Conservation (phyloP, 1,140 invertebrate genomes). For the Lepeophtheirus salmonis region DNA sequence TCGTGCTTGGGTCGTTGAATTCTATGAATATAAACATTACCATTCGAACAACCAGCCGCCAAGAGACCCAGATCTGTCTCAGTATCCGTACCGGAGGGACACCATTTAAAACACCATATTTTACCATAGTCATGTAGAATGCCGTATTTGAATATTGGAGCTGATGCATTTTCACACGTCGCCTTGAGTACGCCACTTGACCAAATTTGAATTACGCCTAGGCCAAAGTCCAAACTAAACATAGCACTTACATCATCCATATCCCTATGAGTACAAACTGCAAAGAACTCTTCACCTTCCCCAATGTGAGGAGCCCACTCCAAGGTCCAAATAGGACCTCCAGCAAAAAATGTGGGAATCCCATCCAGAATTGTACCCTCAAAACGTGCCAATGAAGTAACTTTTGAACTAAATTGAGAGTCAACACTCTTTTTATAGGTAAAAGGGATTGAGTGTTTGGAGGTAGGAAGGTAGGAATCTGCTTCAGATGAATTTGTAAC, state of each 20-base stretch:
- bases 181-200: neutral
- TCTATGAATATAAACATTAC: neutral
- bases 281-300: neutral
- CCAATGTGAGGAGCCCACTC: neutral
- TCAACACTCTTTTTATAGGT: neutral
- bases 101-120: neutral
- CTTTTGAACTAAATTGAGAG: neutral
- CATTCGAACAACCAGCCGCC: neutral
- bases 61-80: neutral
- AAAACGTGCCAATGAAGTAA: neutral
- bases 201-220: neutral
- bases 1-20: neutral
- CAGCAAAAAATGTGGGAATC: neutral
- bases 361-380: neutral
- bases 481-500: neutral
- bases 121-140: neutral
- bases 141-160: neutral
- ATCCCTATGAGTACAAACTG: neutral
- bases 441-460: neutral
- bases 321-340: neutral
- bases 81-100: neutral
- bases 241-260: neutral
- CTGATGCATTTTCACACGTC: too few relatives aligned
- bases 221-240: neutral
- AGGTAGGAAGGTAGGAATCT: neutral